phyloP scores from a whole-genome alignment of 2,797 vertebrate genomes.

The Lepus townsendii region DNA sequence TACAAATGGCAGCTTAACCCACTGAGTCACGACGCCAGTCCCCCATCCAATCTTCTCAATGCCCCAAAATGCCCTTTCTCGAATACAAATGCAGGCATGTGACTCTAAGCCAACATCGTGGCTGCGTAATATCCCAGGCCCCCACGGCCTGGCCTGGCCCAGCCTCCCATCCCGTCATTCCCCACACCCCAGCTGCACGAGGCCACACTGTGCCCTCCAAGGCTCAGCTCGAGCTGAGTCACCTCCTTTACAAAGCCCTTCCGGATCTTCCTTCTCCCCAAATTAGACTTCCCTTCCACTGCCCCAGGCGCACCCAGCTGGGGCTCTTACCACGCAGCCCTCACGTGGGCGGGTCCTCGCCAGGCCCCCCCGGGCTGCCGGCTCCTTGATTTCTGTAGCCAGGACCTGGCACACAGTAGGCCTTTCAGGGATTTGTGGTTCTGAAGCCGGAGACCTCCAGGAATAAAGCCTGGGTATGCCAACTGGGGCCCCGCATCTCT shows the following conservation, averaged over 20 bases:
- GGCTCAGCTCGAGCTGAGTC: not conserved
- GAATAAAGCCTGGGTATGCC: not conserved
- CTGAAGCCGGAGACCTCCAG: not conserved
- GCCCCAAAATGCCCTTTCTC: not conserved
- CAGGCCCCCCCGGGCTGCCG: not conserved
- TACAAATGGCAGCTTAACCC: too few relatives aligned
- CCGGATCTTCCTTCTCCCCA: not conserved
- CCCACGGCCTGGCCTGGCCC: not conserved
- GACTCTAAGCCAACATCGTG: not conserved
- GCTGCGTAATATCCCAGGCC: not conserved
- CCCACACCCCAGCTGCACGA: not conserved
- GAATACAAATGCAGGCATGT: not conserved
- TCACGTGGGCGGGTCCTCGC: fast-evolving
- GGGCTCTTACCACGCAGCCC: not conserved
- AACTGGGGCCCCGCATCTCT: not conserved
- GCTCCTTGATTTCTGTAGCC: not conserved
- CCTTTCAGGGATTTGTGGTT: not conserved
- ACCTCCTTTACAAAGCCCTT: not conserved
- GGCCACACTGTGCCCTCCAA: not conserved
- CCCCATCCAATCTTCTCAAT: not conserved
- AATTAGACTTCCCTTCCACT: not conserved
- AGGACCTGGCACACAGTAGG: not conserved
- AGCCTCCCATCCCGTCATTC: not conserved
- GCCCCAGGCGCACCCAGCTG: not conserved
- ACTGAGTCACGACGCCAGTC: too few relatives aligned